Percentiles rank a stretch among this genome's conserved stretches.
phyloP scores from a whole-genome alignment of 2,888 invertebrate genomes.

The Nipponacmea schrenckii region DNA sequence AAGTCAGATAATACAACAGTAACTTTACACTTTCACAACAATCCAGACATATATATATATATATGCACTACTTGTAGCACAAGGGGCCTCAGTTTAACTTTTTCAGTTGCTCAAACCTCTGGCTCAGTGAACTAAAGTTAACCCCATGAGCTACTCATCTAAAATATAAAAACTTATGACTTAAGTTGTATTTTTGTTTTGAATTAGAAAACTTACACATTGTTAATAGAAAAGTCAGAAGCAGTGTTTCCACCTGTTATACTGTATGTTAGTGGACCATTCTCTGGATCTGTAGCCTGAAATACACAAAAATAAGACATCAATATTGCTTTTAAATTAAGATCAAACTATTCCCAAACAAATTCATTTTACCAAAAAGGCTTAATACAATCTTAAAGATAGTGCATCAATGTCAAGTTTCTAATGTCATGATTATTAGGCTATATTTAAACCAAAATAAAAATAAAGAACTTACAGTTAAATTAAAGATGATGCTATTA shows the following conservation, averaged over 20 bases:
- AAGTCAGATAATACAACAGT: too few relatives aligned
- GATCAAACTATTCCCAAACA: not conserved
- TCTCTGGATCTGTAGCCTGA: constrained; percentile 45
- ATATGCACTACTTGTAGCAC: too few relatives aligned
- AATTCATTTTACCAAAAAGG: not conserved
- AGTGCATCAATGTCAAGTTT: not conserved
- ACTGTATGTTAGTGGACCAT: constrained; percentile 31
- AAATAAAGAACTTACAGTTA: constrained; percentile 37
- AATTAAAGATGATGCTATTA: constrained; percentile 33
- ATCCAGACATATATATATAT: too few relatives aligned
- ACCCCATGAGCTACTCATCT: too few relatives aligned
- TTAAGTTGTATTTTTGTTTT: too few relatives aligned
- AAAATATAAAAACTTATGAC: too few relatives aligned
- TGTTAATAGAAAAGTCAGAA: not conserved
- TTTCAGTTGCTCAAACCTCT: too few relatives aligned
- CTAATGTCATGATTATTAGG: not conserved
- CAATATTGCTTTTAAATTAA: not conserved
- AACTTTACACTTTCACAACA: too few relatives aligned
- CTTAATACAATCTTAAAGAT: not conserved
- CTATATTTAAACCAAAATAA: not conserved
- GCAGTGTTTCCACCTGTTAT: constrained; percentile 31
- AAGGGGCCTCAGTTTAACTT: too few relatives aligned
- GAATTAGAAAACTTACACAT: not conserved
- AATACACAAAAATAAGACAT: constrained; percentile 3
- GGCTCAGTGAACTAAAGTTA: too few relatives aligned